Conservation (phyloP, 1,140 invertebrate species). For the Euglossa dilemma region DNA sequence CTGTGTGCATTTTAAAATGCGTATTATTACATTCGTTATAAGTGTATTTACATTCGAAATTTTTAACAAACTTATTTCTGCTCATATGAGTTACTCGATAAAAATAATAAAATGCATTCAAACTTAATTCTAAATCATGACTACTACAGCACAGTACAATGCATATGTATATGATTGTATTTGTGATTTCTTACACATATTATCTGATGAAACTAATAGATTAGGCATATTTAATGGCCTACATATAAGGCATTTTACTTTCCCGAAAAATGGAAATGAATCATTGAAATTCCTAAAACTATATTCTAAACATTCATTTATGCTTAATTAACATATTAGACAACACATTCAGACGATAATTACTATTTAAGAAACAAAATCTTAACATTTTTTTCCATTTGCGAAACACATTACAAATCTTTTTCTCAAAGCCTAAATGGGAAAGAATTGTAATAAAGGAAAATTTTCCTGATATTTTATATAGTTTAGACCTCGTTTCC, state of each 20-base stretch:
- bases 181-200: constrained; percentile 10
- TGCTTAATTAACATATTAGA: background rate
- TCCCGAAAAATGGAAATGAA: background rate
- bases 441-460: too few relatives aligned
- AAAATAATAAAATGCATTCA: constrained; percentile 42
- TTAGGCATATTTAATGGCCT: constrained; percentile 12
- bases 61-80: background rate
- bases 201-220: constrained; percentile 30
- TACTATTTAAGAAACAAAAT: background rate
- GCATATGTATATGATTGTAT: background rate
- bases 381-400: background rate
- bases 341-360: background rate
- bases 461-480: background rate
- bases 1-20: constrained; percentile 61
- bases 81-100: background rate
- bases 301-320: background rate
- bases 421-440: background rate
- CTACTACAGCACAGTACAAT: background rate
- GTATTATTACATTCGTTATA: constrained; percentile 17
- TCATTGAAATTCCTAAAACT: background rate
- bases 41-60: constrained; percentile 10
- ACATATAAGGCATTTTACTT: background rate
- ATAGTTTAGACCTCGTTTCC: background rate
- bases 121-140: constrained; percentile 5
- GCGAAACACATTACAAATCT: background rate